Conservation (phyloP, 2,797 vertebrate genomes). For the Sparus aurata region DNA sequence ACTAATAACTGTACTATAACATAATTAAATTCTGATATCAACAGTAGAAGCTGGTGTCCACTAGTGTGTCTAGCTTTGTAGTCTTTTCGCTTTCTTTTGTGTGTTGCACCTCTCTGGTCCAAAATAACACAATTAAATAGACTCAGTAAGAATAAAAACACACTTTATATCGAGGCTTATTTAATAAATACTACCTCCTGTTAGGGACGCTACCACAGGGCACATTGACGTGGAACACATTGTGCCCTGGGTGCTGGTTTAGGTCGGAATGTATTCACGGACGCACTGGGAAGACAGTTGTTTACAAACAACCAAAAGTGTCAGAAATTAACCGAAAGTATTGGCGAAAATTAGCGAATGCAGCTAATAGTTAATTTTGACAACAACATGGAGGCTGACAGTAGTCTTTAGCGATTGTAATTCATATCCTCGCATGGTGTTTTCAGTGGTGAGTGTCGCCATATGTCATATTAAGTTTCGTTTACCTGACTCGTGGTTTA, state of each 20-base stretch:
- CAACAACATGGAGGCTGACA: neutral
- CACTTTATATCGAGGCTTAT: neutral
- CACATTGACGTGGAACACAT: slow-evolving; percentile 55
- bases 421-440: neutral
- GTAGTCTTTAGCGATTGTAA: neutral
- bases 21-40: too few species aligned
- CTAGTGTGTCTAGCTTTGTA: too few species aligned
- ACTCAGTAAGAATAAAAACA: neutral
- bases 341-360: neutral
- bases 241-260: slow-evolving; percentile 18
- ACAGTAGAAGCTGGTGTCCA: neutral
- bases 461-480: slow-evolving; percentile 3
- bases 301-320: slow-evolving; percentile 74
- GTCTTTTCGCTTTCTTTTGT: neutral
- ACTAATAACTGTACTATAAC: too few species aligned
- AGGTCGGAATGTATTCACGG: slow-evolving; percentile 71
- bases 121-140: neutral
- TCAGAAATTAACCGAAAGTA: slow-evolving; percentile 14
- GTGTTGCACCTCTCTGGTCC: neutral
- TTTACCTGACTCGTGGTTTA: neutral
- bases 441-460: slow-evolving; percentile 59
- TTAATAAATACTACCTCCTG: neutral
- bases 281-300: slow-evolving; percentile 67
- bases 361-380: neutral
- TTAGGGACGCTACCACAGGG: neutral